Evolutionary conservation across 2,797 vertebrate genomes (phyloP), one percentile per base, ranked within the genome.

Genomic region (Xenentodon cancila): DNA sequence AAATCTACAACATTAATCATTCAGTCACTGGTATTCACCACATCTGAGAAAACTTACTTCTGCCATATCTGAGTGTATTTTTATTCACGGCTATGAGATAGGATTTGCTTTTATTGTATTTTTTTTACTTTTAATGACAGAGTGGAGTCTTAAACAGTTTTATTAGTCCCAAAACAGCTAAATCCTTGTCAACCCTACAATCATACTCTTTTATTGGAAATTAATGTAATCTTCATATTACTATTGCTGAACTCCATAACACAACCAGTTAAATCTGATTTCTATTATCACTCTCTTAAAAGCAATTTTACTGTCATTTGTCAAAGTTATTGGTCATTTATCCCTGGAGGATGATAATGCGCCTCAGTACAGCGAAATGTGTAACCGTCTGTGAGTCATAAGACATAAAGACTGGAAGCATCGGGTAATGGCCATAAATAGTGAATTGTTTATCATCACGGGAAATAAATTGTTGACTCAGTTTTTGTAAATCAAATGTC

Each of bases 311-410:
- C 57, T 68, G 74, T 79, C 71, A 86, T 92, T 86, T 88, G 86
- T 92, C 88, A 91, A 85, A 88, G 72, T 84, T 75, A 88, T 86
- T 88, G 87, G 85, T 79, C 75, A 87, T 91, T 90, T 85, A 82
- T 90, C 75, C 63, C 62, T 25, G 18, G 71, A 75, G 70, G 67
- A 67, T 59, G 69, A 81, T 81, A 53, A 53, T 66, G 70, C 30
- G 55, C 80, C 71, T 86, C 74, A 70, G 75, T 65, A 73, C 65
- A 61, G 61, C 79, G 70, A 77, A 72, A 81, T 64, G 64, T 71
- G 73, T 79, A 80, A 81, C 79, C 80, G 74, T 73, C 76, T 66
- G 71, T 53, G 60, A 78, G 65, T 88, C 80, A 80, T 74, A 82
- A 79, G 68, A 88, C 80, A 77, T 76, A 80, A 85, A 83, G 77